Conservation (phyloP, 2,113 vertebrate genomes). For the Eclectus roratus region DNA sequence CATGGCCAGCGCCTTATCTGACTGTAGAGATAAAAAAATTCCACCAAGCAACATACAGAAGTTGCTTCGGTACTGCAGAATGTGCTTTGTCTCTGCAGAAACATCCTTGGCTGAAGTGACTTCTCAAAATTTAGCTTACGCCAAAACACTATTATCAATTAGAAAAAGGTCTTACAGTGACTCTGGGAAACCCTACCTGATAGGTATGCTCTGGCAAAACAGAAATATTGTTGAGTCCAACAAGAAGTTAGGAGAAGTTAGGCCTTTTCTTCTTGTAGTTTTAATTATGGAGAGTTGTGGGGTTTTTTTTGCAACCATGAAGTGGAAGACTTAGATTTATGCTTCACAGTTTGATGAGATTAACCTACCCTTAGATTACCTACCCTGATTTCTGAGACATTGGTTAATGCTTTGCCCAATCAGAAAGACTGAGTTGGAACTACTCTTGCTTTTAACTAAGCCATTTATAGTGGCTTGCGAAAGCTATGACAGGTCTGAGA, state of each 20-base stretch:
- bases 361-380: neutral
- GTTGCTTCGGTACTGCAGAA: neutral
- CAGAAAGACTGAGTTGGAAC: neutral
- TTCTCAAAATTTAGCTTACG: neutral
- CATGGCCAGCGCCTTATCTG: neutral
- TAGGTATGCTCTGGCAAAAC: neutral
- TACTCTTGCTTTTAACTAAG: neutral
- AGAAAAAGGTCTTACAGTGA: neutral
- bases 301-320: neutral
- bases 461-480: neutral
- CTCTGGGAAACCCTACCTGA: neutral
- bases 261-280: neutral
- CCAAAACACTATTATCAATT: neutral
- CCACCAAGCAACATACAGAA: neutral
- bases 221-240: neutral
- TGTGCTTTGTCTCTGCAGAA: neutral
- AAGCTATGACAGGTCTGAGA: neutral
- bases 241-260: neutral
- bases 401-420: neutral
- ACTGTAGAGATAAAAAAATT: neutral
- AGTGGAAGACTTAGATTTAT: neutral
- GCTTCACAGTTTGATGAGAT: neutral
- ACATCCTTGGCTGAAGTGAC: neutral
- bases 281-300: neutral
- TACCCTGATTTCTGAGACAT: neutral